Percentiles rank a stretch among this genome's conserved stretches.
Evolutionary conservation across 2,113 vertebrate species (phyloP).

Genomic region (Accipiter cooperii): DNA sequence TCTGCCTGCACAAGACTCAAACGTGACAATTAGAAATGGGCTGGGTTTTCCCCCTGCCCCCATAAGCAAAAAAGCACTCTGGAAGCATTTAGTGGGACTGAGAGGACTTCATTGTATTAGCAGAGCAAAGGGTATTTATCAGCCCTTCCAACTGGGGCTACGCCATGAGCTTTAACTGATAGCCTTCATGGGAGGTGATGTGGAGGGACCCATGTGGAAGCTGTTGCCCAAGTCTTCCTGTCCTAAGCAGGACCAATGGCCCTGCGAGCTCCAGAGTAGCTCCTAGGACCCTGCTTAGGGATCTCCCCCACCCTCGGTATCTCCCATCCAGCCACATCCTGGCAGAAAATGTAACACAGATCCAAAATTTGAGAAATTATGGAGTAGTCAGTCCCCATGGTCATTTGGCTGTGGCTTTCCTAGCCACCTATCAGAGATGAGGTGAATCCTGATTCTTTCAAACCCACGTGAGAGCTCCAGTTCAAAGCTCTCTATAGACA

Average conservation of each 20-base stretch:
- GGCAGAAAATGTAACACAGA: not conserved
- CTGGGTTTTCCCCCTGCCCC: not conserved
- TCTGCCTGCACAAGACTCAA: not conserved
- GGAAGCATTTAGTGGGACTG: not conserved
- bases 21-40: constrained; percentile 4
- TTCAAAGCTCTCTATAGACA: not conserved
- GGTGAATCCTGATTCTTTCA: not conserved
- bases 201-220: not conserved
- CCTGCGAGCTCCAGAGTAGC: not conserved
- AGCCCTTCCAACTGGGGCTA: not conserved
- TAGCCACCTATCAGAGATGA: not conserved
- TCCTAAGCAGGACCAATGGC: not conserved
- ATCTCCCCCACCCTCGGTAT: not conserved
- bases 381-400: not conserved
- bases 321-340: not conserved
- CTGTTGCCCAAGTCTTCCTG: not conserved
- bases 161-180: not conserved
- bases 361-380: not conserved
- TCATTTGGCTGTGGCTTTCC: not conserved
- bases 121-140: not conserved
- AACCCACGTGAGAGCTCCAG: not conserved
- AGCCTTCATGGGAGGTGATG: not conserved
- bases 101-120: not conserved
- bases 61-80: not conserved
- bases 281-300: not conserved